Conservation (phyloP, 2,888 invertebrate genomes). For the Epistrophe grossulariae region DNA sequence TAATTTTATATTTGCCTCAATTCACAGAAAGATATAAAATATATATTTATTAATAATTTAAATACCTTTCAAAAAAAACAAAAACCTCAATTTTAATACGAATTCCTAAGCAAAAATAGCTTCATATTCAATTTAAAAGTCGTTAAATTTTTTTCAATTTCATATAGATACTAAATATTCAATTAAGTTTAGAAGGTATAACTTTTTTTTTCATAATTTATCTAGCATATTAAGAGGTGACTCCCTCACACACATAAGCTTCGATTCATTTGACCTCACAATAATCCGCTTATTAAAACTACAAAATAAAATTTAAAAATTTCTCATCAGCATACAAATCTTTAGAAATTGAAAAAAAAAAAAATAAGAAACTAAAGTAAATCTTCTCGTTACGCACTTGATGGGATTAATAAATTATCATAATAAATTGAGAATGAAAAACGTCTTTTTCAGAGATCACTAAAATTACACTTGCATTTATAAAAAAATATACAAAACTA, state of each 20-base stretch:
- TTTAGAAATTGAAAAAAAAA: not conserved
- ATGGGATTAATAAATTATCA: conserved; percentile 68
- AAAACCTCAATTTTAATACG: not conserved
- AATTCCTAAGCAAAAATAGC: not conserved
- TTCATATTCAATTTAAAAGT: not conserved
- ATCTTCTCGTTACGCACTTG: conserved; percentile 63
- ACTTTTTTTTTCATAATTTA: not conserved
- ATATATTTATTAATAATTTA: not conserved
- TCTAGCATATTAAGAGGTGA: not conserved
- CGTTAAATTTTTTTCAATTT: not conserved
- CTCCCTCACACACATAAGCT: not conserved
- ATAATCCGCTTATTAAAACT: conserved; percentile 10
- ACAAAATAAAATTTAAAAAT: not conserved
- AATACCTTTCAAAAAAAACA: not conserved
- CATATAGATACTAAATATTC: not conserved
- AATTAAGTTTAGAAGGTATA: not conserved
- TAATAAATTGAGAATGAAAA: conserved; percentile 51
- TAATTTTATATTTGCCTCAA: not conserved
- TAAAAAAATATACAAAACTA: not conserved
- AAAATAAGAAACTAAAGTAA: not conserved
- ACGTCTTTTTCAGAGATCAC: not conserved
- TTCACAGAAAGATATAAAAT: not conserved
- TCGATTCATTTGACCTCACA: not conserved
- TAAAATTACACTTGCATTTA: not conserved
- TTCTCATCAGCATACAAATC: conserved; percentile 10